Conservation (phyloP, 2,797 vertebrate genomes). For the Cryptoprocta ferox region DNA sequence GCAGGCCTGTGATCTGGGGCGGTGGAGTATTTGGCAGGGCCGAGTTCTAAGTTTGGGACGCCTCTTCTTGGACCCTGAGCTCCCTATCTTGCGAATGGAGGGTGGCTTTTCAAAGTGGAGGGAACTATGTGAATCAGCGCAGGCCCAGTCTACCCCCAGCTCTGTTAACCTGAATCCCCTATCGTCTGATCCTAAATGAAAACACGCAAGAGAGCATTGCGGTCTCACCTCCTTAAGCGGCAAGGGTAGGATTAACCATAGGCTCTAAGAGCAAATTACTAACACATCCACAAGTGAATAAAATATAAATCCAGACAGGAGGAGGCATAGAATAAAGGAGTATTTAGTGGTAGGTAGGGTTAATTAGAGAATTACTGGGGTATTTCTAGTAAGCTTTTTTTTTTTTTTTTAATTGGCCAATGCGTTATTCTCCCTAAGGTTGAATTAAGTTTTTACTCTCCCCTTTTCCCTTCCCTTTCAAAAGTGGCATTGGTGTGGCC, state of each 20-base stretch:
- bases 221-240: neutral
- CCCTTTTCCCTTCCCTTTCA: constrained; percentile 32
- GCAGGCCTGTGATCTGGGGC: neutral
- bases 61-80: neutral
- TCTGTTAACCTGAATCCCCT: neutral
- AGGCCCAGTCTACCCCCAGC: neutral
- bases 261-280: constrained; percentile 25
- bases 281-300: neutral
- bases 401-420: neutral
- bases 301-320: constrained; percentile 6
- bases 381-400: neutral
- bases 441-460: constrained; percentile 46
- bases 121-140: neutral
- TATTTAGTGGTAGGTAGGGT: neutral
- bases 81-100: neutral
- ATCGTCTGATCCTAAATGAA: constrained; percentile 40
- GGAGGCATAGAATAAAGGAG: neutral
- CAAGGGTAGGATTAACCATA: neutral
- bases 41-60: neutral
- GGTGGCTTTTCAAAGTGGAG: neutral
- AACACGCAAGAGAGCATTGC: neutral
- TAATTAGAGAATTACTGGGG: constrained; percentile 21
- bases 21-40: neutral
- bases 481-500: neutral
- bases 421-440: constrained; percentile 26